Evolutionary conservation across 2,113 vertebrate genomes (phyloP).

Genomic region (Chrysemys picta): DNA sequence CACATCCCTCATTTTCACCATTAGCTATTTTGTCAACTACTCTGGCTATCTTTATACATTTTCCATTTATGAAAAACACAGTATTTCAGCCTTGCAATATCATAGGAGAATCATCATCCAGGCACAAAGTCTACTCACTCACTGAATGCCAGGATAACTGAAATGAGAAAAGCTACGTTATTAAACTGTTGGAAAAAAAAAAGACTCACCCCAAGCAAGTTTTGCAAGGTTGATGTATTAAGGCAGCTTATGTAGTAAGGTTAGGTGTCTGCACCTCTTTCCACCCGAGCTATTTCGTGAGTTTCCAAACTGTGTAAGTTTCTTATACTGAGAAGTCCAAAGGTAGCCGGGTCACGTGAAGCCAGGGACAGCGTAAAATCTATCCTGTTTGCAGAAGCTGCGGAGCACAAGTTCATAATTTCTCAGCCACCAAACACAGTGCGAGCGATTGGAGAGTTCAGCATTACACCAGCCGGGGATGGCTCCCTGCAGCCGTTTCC

Average conservation of each 20-base stretch:
- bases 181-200: neutral
- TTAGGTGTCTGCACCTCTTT: neutral
- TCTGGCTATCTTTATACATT: neutral
- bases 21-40: neutral
- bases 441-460: neutral
- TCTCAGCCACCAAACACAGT: neutral
- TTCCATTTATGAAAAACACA: neutral
- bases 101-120: neutral
- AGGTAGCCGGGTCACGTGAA: neutral
- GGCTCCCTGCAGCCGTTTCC: neutral
- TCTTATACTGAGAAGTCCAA: neutral
- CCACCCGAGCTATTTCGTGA: neutral
- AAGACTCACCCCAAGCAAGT: neutral
- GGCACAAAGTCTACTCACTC: neutral
- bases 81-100: neutral
- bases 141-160: neutral
- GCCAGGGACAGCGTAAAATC: neutral
- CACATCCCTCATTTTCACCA: neutral
- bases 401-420: neutral
- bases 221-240: neutral
- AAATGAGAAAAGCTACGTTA: neutral
- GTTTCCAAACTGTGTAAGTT: neutral
- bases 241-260: neutral
- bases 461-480: neutral
- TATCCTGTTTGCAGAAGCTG: neutral